Base-by-base conservation (phyloP, 1,140 invertebrate genomes). In the Saxidomus purpurata region DNA sequence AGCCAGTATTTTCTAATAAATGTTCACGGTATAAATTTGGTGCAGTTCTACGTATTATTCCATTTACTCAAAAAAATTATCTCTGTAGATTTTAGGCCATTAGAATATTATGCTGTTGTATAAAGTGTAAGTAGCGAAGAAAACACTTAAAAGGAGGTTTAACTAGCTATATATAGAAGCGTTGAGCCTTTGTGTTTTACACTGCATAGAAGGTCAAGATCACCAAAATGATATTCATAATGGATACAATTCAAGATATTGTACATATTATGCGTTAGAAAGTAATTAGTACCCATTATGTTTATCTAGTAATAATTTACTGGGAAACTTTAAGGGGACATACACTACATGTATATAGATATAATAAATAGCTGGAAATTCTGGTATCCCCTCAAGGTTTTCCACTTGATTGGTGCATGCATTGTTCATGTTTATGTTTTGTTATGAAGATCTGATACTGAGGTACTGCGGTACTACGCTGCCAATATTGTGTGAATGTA, bases 401-500 rank as follows among this genome's bases (percentile, higher is more conserved):
- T 40, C 47, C 28, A 6, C 25, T 22, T 19, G 25, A 36, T 17
- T 79, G 76, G 76, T 79, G 76, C 76, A 79, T 55, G 76, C 28
- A 79, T 79, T 40, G 4, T 79, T 79, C 43, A 79, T 79, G 76
- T 79, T 59, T 43, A 38, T 22, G 31, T 38, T 55, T 79, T 79
- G 47, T 79, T 79, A 79, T 36, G 25, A 55, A 79, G 76, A 79
- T 79, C 76, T 79, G 76, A 79, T 17, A 38, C n/a, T n/a, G n/a
- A n/a, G n/a, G n/a, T n/a, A 79, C 55, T 43, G 4, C 4, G 76
- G 76, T 43, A 52, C n/a, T 31, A 79, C 31, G 76, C 76, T 79
- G 76, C 76, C 76, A 79, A 79, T 74, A 55, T 74, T 79, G 76
- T 55, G 22, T 59, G 49, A 79, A 79, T 79, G 76, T 34, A 55